Evolutionary conservation across 2,113 vertebrate genomes (phyloP).

Genomic region (Piprites chloris): DNA sequence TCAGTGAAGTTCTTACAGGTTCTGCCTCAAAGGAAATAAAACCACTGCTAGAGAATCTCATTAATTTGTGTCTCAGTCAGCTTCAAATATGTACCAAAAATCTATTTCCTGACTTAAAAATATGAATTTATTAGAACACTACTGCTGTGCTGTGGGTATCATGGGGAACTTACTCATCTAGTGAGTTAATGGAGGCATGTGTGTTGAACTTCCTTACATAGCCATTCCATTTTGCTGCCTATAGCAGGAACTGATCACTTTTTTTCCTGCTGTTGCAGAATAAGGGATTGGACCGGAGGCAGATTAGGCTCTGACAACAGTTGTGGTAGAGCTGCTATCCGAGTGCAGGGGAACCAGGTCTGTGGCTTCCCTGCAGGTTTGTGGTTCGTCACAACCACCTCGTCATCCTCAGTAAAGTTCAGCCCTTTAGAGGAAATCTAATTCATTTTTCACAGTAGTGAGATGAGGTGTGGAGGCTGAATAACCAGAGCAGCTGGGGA

Average conservation of each 20-base stretch:
- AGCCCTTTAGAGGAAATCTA: neutral
- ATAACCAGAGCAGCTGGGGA: neutral
- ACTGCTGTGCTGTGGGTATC: neutral
- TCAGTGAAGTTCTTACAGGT: neutral
- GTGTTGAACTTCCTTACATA: neutral
- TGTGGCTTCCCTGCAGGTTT: neutral
- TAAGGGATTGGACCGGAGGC: neutral
- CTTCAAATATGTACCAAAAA: neutral
- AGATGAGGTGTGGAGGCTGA: neutral
- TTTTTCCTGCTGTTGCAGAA: neutral
- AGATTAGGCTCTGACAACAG: neutral
- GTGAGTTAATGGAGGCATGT: neutral
- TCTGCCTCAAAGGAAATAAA: neutral
- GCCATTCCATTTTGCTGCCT: neutral
- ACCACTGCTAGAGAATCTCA: neutral
- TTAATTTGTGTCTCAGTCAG: neutral
- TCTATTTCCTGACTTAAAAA: slow-evolving; percentile 18
- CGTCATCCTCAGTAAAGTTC: neutral
- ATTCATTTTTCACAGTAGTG: neutral
- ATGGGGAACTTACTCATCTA: neutral
- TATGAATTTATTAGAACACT: neutral
- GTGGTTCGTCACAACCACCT: neutral
- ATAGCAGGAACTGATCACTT: neutral
- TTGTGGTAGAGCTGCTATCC: neutral
- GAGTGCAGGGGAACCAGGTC: neutral